Base-by-base conservation (phyloP, 2,888 invertebrate species). In the Incurvaria masculella region DNA sequence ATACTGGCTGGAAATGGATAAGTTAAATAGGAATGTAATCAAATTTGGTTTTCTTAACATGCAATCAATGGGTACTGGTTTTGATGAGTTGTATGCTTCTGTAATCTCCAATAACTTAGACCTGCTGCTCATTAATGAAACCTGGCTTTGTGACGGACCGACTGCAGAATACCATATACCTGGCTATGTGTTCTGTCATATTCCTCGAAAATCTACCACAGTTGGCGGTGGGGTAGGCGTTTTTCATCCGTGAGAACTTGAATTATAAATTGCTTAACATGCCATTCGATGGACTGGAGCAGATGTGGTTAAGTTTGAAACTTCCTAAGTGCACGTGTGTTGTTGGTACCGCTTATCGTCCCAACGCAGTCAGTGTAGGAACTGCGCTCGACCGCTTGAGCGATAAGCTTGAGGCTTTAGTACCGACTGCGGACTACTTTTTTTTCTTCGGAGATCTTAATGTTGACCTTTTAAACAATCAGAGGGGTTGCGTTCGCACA, bases 291-390 rank as follows among this genome's bases (percentile, higher is more conserved):
- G 4, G 8, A 4, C 45, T 45, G 5, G 45, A 45, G 16, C 38
- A 45, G 20, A 18, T 45, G 38, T 45, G 45, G 45, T 5, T 33
- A 2, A 5, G 20, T 10, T 3, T 33, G n/a, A 16, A 20, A 11
- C 14, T 33, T 3, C 33, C 33, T n/a, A 17, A 18, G 14, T n/a
- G 40, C 16, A 10, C 45, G 33, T 21, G n/a, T 40, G 33, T 21
- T 16, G 18, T 45, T n/a, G 45, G 45, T 16, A 39, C 40, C 8
- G 45, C 45, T 3, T 45, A 45, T 21, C 21, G 41, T 2, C 10
- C 41, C 16, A 2, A 6, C 3, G 18, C 4, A 14, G 18, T 41
- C 8, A 18, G 18, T 10, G 14, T 19, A 8, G 17, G 8, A 4
- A 18, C 17, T 4, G 18, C 19, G 3, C 33, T 33, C 6, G 14